Evolutionary conservation across 2,113 vertebrate species (phyloP).

Genomic region (Rutilus rutilus): DNA sequence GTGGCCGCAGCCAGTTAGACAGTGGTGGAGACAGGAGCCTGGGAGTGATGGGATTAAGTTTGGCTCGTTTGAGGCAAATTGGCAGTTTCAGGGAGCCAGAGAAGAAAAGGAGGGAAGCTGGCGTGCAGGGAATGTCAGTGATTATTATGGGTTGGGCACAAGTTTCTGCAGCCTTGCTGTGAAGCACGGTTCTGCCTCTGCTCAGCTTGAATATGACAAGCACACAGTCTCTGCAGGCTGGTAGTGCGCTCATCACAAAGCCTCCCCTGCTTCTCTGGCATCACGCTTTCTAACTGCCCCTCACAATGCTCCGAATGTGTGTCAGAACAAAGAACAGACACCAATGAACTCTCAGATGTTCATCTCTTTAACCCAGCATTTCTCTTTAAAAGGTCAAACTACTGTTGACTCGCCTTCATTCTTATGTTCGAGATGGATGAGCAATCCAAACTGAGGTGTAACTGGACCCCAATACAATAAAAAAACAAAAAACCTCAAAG

Average conservation of each 20-base stretch:
- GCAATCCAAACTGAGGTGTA: not conserved
- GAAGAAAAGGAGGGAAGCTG: slow-evolving; percentile 42
- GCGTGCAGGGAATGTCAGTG: slow-evolving; percentile 61
- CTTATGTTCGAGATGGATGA: not conserved
- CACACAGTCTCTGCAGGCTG: slow-evolving; percentile 53
- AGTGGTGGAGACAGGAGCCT: slow-evolving; percentile 59
- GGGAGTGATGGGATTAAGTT: slow-evolving; percentile 69
- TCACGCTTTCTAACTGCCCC: slow-evolving; percentile 29
- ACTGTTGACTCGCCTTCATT: not conserved
- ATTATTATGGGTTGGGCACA: slow-evolving; percentile 69
- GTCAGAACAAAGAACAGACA: slow-evolving; percentile 55
- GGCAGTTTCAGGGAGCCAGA: slow-evolving; percentile 64
- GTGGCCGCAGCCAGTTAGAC: slow-evolving; percentile 11
- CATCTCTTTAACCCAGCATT: not conserved
- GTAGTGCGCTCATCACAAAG: slow-evolving; percentile 20
- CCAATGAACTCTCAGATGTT: slow-evolving; percentile 31
- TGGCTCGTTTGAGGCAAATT: slow-evolving; percentile 76
- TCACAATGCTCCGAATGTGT: slow-evolving; percentile 52
- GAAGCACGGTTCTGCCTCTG: slow-evolving; percentile 40
- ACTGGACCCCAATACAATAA: not conserved
- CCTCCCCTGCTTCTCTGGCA: slow-evolving; percentile 25
- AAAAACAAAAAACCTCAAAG: slow-evolving; percentile 54
- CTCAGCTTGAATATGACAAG: slow-evolving; percentile 70
- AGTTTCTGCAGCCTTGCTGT: slow-evolving; percentile 54
- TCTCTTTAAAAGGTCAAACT: not conserved